A percentile compares a stretch with the other conserved stretches of the same genome.
Evolutionary conservation across 2,797 vertebrate genomes (phyloP).

Genomic region (Coreius guichenoti): DNA sequence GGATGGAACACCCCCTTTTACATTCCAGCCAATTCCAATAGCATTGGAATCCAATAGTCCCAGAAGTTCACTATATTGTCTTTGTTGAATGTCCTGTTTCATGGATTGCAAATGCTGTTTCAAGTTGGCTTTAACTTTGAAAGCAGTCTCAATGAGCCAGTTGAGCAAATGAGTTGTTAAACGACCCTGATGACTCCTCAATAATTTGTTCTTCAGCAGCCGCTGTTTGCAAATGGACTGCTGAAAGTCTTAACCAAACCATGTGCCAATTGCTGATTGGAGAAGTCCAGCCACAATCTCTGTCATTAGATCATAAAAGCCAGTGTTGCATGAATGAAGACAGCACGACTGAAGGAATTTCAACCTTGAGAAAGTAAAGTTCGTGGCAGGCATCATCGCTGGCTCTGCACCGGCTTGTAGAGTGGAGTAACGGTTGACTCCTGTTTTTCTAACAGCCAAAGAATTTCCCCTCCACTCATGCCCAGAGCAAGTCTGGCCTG

Average conservation of each 20-base stretch:
- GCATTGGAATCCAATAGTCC: not conserved
- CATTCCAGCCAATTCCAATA: not conserved
- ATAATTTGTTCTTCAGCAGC: conserved; percentile 38
- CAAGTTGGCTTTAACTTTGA: not conserved
- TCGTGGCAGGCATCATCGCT: not conserved
- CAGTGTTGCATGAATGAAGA: conserved; percentile 16
- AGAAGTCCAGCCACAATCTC: not conserved
- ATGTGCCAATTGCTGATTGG: conserved; percentile 47
- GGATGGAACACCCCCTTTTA: not conserved
- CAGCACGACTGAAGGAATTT: conserved; percentile 1
- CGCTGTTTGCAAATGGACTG: conserved; percentile 46
- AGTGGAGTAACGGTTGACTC: conserved; percentile 29
- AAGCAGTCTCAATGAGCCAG: not conserved
- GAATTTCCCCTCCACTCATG: conserved; percentile 48
- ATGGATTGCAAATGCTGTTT: not conserved
- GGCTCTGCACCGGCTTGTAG: conserved; percentile 3
- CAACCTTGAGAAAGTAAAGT: conserved; percentile 29
- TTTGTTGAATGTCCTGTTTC: not conserved
- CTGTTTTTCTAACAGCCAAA: conserved; percentile 46
- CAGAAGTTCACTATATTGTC: not conserved
- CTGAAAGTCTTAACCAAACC: conserved; percentile 41
- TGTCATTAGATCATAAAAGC: conserved; percentile 16
- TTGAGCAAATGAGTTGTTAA: conserved; percentile 19
- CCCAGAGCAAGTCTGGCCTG: conserved; percentile 38
- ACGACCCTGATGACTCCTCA: conserved; percentile 33